phyloP scores from a whole-genome alignment of 2,888 invertebrate genomes.

The Hypselothyrea guttata region DNA sequence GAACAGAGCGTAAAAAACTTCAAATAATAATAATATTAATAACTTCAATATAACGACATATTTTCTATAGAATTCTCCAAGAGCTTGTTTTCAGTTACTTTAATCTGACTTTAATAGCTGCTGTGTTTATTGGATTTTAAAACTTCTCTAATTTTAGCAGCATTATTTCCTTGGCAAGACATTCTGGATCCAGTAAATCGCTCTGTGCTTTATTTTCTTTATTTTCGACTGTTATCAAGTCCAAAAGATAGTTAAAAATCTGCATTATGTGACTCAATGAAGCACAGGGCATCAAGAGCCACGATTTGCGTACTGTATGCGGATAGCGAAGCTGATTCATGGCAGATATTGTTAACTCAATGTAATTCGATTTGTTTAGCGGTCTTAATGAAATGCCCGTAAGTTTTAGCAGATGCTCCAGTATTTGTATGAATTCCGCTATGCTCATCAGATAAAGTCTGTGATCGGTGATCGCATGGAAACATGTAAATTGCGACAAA shows the following conservation, averaged over 20 bases:
- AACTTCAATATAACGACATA: no score
- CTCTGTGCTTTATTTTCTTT: no score
- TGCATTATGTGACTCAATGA: conserved; percentile 19
- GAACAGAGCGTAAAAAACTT: no score
- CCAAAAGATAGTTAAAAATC: conserved; percentile 49
- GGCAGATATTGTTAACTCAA: conserved; percentile 27
- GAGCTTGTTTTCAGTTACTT: no score
- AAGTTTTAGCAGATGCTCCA: conserved; percentile 29
- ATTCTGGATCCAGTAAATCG: no score
- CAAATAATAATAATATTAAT: no score
- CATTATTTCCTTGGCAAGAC: no score
- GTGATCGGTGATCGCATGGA: conserved; percentile 13
- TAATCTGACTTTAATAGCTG: no score
- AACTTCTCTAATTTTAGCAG: no score
- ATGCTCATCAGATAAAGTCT: conserved; percentile 29
- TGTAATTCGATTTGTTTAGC: conserved; percentile 28
- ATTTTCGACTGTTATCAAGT: conserved; percentile 18
- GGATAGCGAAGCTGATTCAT: conserved; percentile 41
- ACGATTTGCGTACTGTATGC: conserved; percentile 30
- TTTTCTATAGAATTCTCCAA: no score
- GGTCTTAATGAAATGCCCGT: conserved; percentile 8
- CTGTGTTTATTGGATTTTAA: no score
- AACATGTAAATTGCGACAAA: conserved; percentile 10
- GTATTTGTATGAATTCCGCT: conserved; percentile 44
- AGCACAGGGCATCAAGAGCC: conserved; percentile 38